Evolutionary conservation across 2,113 vertebrate genomes (phyloP), one percentile per base, ranked within the genome.

Genomic region (Eulemur rufifrons): DNA sequence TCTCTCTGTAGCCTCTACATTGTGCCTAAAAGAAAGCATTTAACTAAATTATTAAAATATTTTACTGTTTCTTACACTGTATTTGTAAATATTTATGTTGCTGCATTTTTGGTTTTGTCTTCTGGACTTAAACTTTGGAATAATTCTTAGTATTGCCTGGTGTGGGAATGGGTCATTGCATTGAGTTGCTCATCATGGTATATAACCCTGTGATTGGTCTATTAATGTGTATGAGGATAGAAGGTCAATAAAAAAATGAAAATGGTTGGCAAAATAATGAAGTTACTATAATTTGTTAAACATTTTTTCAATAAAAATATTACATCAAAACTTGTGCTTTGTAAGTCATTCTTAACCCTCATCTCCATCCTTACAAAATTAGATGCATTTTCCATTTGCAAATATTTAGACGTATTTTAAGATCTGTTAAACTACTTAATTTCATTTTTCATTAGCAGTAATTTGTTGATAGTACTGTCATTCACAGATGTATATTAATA

Each of bases 281-380:
- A 68, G 12, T 92, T 91, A 34, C 10, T 86, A 1, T 69, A 25
- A 68, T 80, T 93, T 96, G 54, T 64, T 93, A 89, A 80, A 73
- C 4, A 37, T 63, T n/a, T 83, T 90, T 82, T 45, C 37, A 93
- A 93, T 97, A 97, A 97, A 96, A 95, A 82, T 34, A 61, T 23
- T 47, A 63, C 6, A 64, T 81, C 42, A 95, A 86, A 94, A 91
- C 34, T n/a, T 87, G 45, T 78, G 77, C 5, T 86, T 95, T 90
- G 87, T 23, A 90, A 78, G n/a, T 94, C 42, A 77, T 85, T 85
- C 21, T 69, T 91, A 63, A 66, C 25, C 21, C 9, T 94, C 23
- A 39, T 39, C 6, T 81, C 18, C 17, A 18, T 73, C 10, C 34
- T 92, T 96, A 37, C 3, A 77, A 37, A 94, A 52, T 66, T 69